Base-by-base conservation (phyloP, 2,888 invertebrate genomes). In the Parascotia fuliginaria region DNA sequence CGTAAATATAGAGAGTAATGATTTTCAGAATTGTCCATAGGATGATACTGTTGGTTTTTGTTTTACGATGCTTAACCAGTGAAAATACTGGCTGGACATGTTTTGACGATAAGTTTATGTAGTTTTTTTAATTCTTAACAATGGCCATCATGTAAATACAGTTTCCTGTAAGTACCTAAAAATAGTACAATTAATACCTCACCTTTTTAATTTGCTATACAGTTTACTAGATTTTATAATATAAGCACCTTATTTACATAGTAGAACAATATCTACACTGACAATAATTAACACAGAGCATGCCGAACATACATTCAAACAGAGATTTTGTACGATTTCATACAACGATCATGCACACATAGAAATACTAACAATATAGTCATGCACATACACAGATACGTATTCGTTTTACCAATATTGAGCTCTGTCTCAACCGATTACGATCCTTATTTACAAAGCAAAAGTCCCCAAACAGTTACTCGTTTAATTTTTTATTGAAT, bases 381-480 rank as follows among this genome's bases (percentile, higher is more conserved):
- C 62, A 68, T 64, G 64, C 71, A 66, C 9, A 42, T 28, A 33
- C 12, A 36, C 24, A 43, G 28, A 40, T 2, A 9, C 38, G 9
- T 44, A 33, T 36, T 57, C 28, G 7, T 7, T 24, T 15, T 12
- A 41, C 33, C 45, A 48, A 48, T 43, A 55, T 57, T 44, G 48
- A 60, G 42, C 47, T 46, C 15, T 38, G 38, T 55, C 9, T 55
- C 29, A 50, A 50, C 37, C 31, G 48, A 58, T 40, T 36, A 49
- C 42, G 46, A 55, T 50, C 49, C 53, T 64, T 68, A 65, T 57
- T 64, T 68, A 66, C 65, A 72, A 68, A 66, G 65, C 68, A 54
- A n/a, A n/a, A 42, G 15, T 57, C 50, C 55, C 54, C 58, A 60
- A 65, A 68, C 37, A 45, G 55, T 57, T 60, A 65, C 19, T 42